Percentiles rank a stretch among this genome's conserved stretches.
Evolutionary conservation across 2,113 vertebrate genomes (phyloP).

Genomic region (Laticauda colubrina): DNA sequence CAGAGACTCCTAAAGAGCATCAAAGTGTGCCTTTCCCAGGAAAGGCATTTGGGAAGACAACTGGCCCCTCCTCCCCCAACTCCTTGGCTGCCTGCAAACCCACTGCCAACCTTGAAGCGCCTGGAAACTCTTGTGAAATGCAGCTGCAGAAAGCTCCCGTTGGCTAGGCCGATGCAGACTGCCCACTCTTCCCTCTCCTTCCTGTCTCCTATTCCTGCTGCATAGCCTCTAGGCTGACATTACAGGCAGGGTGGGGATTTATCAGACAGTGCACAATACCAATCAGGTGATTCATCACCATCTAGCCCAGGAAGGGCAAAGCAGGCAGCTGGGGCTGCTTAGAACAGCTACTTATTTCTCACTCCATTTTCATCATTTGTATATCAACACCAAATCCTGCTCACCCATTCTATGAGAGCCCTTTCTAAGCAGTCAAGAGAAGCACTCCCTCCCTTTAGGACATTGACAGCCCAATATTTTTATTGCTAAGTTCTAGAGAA

Average conservation of each 20-base stretch:
- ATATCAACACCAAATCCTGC: not conserved
- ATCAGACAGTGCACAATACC: constrained; percentile 54
- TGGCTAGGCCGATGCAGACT: not conserved
- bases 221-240: constrained; percentile 30
- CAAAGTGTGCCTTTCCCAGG: not conserved
- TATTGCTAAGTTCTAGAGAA: not conserved
- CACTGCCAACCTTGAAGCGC: not conserved
- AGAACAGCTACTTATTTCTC: not conserved
- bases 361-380: fast-evolving
- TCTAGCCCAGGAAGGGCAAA: constrained; percentile 36
- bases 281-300: constrained; percentile 59
- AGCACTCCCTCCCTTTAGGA: not conserved
- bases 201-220: constrained; percentile 40
- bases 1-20: not conserved
- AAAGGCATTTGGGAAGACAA: not conserved
- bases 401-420: not conserved
- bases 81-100: not conserved
- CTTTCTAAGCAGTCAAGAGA: not conserved
- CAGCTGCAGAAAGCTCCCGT: not conserved
- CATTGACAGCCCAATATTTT: not conserved
- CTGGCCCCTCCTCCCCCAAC: not conserved
- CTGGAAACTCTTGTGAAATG: constrained; percentile 1
- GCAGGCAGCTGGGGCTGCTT: not conserved
- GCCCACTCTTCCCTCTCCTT: constrained; percentile 8
- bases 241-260: constrained; percentile 55